These are phyloP conservation scores for Etia nguti DNA, from an alignment of 2,113 vertebrate species.

Conservation along the genomic window DNA sequence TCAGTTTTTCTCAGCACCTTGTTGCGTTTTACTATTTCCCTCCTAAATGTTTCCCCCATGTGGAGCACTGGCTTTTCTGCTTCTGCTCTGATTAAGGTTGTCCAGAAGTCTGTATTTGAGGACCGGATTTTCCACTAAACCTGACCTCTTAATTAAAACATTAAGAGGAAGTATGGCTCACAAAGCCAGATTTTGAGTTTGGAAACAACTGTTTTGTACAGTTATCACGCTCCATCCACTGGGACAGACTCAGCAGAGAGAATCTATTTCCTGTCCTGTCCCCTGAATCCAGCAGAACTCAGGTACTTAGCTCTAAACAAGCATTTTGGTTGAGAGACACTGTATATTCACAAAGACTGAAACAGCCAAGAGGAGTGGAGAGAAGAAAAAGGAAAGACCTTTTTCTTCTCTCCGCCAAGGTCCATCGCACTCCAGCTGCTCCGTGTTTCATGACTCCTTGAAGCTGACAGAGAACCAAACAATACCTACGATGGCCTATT, in stretches of 20 bases:
- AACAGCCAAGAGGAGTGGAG: neutral
- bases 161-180: neutral
- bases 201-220: neutral
- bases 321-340: neutral
- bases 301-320: neutral
- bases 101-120: neutral
- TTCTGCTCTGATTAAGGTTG: neutral
- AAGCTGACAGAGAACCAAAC: conserved; percentile 1
- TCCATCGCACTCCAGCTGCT: neutral
- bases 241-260: neutral
- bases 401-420: too few relatives aligned
- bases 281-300: neutral
- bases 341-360: neutral
- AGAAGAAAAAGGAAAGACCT: neutral
- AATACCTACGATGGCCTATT: neutral
- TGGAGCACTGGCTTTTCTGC: neutral
- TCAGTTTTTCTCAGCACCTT: neutral
- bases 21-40: neutral
- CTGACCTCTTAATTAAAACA: neutral
- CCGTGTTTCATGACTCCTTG: neutral
- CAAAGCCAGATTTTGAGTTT: neutral
- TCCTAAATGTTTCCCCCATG: neutral
- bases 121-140: neutral
- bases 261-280: neutral
- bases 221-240: neutral